These are phyloP conservation scores for Sitophilus oryzae DNA, from an alignment of 1,140 invertebrate species.

Conservation along the genomic window DNA sequence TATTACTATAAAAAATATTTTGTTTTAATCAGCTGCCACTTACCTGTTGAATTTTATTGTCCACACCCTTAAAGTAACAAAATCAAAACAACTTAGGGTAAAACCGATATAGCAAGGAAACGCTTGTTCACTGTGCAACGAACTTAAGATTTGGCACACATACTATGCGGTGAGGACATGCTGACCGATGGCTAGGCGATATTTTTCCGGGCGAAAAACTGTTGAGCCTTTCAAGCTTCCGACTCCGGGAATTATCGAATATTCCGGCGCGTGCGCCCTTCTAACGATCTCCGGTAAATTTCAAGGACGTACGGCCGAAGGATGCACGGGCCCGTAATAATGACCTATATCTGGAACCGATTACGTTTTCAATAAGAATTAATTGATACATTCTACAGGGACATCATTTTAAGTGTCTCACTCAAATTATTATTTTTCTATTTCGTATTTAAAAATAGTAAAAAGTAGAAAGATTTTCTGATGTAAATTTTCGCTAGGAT, in stretches of 20 bases:
- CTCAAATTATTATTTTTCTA: too few relatives aligned
- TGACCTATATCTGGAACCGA: too few relatives aligned
- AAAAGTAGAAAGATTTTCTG: too few relatives aligned
- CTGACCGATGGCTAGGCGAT: conserved; percentile 1
- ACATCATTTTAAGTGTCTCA: too few relatives aligned
- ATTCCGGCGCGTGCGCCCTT: neutral
- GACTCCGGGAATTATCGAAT: neutral
- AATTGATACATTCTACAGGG: too few relatives aligned
- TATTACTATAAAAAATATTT: too few relatives aligned
- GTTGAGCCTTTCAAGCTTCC: conserved; percentile 11
- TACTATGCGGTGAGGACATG: neutral
- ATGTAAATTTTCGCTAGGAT: too few relatives aligned
- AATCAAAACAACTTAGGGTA: conserved; percentile 7
- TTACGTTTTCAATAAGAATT: too few relatives aligned
- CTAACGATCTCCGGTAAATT: conserved; percentile 13
- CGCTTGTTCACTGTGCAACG: neutral
- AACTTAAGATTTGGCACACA: too few relatives aligned
- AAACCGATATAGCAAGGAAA: neutral
- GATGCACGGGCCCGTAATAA: too few relatives aligned
- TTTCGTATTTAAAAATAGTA: too few relatives aligned
- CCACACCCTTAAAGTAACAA: conserved; percentile 6
- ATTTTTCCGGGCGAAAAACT: conserved; percentile 12
- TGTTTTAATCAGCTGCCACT: too few relatives aligned
- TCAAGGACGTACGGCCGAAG: conserved; percentile 1
- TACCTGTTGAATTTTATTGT: conserved; percentile 22